Evolutionary conservation across 2,797 vertebrate species (phyloP).

Genomic region (Triplophysa bombifrons): DNA sequence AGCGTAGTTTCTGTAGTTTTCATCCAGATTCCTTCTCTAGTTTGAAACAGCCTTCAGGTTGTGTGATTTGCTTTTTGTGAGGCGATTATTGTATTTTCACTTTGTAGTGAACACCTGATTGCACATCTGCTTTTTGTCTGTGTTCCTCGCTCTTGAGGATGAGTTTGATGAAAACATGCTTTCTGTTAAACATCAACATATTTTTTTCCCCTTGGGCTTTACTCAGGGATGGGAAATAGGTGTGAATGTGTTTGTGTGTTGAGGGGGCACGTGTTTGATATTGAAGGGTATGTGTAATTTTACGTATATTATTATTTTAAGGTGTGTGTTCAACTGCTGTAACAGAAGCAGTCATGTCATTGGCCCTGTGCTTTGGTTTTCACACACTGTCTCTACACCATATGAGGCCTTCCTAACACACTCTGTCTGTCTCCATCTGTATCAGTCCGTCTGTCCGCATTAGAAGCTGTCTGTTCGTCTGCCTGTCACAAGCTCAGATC

Average conservation of each 20-base stretch:
- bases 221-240: conserved; percentile 89
- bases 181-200: conserved; percentile 77
- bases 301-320: not conserved
- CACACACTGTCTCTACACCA: conserved; percentile 35
- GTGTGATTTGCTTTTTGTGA: not conserved
- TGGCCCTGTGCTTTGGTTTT: conserved; percentile 80
- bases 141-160: conserved; percentile 29
- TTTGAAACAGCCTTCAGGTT: conserved; percentile 6
- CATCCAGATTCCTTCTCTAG: conserved; percentile 50
- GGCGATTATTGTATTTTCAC: conserved; percentile 24
- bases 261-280: conserved; percentile 72
- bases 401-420: conserved; percentile 45
- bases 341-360: conserved; percentile 86
- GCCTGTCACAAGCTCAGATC: conserved; percentile 65
- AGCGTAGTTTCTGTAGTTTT: conserved; percentile 62
- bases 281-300: conserved; percentile 24
- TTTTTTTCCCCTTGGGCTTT: conserved; percentile 82
- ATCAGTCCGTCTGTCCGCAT: conserved; percentile 15
- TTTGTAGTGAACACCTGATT: conserved; percentile 22
- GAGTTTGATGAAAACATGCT: conserved; percentile 62
- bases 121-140: conserved; percentile 17
- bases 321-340: conserved; percentile 77
- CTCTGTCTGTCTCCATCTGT: conserved; percentile 17
- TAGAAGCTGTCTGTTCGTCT: conserved; percentile 17
- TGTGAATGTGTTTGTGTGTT: conserved; percentile 67